Conservation (phyloP, 2,888 invertebrate genomes). For the Chrysopilus asiliformis region DNA sequence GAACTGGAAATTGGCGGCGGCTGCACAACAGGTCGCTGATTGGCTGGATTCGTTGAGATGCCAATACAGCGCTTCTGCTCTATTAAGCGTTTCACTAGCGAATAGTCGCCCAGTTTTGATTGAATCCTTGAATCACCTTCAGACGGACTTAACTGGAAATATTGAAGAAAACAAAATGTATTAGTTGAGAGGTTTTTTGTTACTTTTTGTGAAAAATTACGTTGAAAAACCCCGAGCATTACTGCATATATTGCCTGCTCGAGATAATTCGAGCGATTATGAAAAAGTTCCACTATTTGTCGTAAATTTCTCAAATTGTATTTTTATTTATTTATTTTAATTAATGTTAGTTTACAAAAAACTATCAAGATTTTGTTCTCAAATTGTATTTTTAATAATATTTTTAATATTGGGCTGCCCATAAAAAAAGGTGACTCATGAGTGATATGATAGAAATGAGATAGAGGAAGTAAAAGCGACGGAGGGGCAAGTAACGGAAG, state of each 20-base stretch:
- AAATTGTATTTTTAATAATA: no score
- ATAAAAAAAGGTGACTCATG: no score
- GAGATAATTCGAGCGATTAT: neutral
- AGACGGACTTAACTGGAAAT: slow-evolving; percentile 20
- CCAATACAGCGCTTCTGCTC: slow-evolving; percentile 22
- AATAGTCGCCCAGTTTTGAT: slow-evolving; percentile 30
- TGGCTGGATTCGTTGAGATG: slow-evolving; percentile 16
- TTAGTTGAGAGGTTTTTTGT: neutral
- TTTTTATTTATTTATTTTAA: no score
- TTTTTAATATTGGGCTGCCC: no score
- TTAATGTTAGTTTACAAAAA: no score
- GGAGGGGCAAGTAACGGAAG: no score
- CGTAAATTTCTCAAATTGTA: no score
- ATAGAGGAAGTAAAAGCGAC: no score
- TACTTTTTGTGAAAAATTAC: neutral
- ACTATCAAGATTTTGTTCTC: no score
- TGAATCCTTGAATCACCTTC: slow-evolving; percentile 32
- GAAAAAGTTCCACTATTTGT: no score
- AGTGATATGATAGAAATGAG: no score
- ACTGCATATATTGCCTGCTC: neutral
- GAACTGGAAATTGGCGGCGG: neutral
- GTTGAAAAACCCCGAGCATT: neutral
- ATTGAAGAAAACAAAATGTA: slow-evolving; percentile 1
- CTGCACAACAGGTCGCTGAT: slow-evolving; percentile 8
- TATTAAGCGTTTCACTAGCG: slow-evolving; percentile 27